Conservation (phyloP, 1,140 invertebrate species). For the Plutomurus gul region DNA sequence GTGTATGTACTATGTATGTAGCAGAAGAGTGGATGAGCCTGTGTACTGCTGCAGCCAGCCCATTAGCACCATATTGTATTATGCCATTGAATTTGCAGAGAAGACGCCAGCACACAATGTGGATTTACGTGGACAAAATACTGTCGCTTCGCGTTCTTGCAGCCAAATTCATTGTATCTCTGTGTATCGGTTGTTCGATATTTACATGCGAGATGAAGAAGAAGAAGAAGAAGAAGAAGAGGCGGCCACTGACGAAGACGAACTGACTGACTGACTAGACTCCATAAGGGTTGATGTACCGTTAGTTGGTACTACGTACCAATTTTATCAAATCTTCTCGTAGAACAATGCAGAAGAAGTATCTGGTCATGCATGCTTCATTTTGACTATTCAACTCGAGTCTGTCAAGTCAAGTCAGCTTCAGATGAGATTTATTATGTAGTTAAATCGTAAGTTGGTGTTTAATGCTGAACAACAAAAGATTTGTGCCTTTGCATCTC, state of each 20-base stretch:
- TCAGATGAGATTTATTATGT: background rate
- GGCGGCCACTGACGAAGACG: background rate
- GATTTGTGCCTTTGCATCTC: background rate
- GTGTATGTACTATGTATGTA: background rate
- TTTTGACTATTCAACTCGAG: background rate
- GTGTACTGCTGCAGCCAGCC: too few species aligned
- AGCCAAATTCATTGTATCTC: too few species aligned
- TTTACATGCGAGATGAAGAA: background rate
- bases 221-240: background rate
- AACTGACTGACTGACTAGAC: background rate
- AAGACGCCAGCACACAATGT: too few species aligned
- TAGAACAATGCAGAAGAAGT: background rate
- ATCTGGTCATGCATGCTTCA: background rate
- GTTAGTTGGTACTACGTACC: constrained; percentile 1
- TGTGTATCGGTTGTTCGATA: background rate
- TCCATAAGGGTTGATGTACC: constrained; percentile 26
- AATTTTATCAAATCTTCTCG: background rate
- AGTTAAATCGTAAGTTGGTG: background rate
- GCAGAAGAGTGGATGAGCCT: too few species aligned
- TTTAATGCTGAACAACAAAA: background rate
- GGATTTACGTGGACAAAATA: background rate
- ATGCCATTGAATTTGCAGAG: too few species aligned
- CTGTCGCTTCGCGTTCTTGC: too few species aligned
- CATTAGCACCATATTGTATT: too few species aligned
- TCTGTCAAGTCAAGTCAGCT: background rate